phyloP scores from a whole-genome alignment of 2,888 invertebrate genomes.

The Metalampra italica region DNA sequence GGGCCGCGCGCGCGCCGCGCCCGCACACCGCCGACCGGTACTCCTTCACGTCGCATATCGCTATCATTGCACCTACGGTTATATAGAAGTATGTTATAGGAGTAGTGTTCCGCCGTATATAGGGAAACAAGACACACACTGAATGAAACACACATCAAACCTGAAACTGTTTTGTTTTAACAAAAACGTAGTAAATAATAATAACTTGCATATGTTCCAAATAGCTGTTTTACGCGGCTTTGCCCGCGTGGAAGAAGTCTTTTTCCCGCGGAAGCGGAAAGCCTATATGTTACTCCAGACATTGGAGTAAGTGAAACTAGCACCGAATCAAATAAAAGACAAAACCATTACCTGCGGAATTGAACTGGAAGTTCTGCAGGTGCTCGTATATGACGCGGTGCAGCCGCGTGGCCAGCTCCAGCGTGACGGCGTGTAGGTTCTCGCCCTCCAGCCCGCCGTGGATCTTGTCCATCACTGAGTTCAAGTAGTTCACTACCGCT shows the following conservation, averaged over 20 bases:
- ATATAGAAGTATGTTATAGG: background rate
- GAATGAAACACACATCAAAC: too few relatives aligned
- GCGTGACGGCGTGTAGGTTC: conserved; percentile 90
- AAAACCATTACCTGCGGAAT: conserved; percentile 85
- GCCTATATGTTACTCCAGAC: too few relatives aligned
- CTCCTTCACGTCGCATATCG: conserved; percentile 98
- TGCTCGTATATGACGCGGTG: conserved; percentile 97
- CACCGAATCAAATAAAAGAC: too few relatives aligned
- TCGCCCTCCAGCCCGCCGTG: conserved; percentile 93
- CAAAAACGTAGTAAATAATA: too few relatives aligned
- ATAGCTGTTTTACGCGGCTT: too few relatives aligned
- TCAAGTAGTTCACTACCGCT: conserved; percentile 90
- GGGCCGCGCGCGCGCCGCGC: conserved; percentile 65
- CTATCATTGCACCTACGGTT: conserved; percentile 96
- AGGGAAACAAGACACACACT: too few relatives aligned
- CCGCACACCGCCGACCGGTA: conserved; percentile 93
- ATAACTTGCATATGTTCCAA: too few relatives aligned
- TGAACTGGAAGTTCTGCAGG: conserved; percentile 95
- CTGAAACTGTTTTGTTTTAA: too few relatives aligned
- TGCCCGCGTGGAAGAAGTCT: too few relatives aligned
- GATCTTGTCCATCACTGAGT: conserved; percentile 86
- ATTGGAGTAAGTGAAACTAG: too few relatives aligned
- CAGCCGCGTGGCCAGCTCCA: conserved; percentile 94
- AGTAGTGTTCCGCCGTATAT: too few relatives aligned
- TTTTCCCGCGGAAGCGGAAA: too few relatives aligned